Conservation (phyloP, 2,888 invertebrate species). For the Alviniconcha strummeri region DNA sequence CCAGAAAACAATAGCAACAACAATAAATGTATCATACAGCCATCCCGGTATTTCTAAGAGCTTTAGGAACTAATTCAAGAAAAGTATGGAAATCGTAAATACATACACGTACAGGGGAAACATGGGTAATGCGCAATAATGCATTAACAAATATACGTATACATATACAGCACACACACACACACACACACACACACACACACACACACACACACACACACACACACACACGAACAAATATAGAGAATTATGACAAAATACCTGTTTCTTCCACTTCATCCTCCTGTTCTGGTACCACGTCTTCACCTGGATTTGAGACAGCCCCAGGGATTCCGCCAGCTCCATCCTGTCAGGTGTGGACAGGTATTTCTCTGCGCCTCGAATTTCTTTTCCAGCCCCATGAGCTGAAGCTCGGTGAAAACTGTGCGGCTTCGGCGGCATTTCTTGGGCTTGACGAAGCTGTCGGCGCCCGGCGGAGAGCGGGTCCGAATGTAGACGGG, state of each 20-base stretch:
- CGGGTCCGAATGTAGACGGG: constrained; percentile 66
- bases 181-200: too few relatives aligned
- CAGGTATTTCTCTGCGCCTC: constrained; percentile 74
- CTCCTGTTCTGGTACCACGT: constrained; percentile 76
- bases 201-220: too few relatives aligned
- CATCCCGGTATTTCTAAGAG: too few relatives aligned
- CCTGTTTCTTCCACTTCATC: constrained; percentile 76
- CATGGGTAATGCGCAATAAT: too few relatives aligned
- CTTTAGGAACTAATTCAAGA: too few relatives aligned
- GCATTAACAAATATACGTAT: too few relatives aligned
- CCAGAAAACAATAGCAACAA: too few relatives aligned
- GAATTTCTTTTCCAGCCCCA: constrained; percentile 64
- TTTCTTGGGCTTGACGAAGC: constrained; percentile 59
- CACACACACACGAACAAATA: too few relatives aligned
- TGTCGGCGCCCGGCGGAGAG: constrained; percentile 55
- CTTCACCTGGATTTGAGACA: constrained; percentile 75
- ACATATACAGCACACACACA: too few relatives aligned
- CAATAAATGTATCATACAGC: too few relatives aligned
- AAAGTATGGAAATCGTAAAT: too few relatives aligned
- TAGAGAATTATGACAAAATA: constrained; percentile 37
- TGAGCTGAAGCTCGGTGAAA: constrained; percentile 68
- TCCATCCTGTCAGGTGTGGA: constrained; percentile 74
- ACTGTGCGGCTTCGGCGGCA: constrained; percentile 70
- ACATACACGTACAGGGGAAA: too few relatives aligned
- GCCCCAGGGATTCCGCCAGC: constrained; percentile 72